Percentiles rank a stretch among this genome's conserved stretches.
Conservation (phyloP, 2,113 vertebrate genomes). For the Leptodactylus fuscus region DNA sequence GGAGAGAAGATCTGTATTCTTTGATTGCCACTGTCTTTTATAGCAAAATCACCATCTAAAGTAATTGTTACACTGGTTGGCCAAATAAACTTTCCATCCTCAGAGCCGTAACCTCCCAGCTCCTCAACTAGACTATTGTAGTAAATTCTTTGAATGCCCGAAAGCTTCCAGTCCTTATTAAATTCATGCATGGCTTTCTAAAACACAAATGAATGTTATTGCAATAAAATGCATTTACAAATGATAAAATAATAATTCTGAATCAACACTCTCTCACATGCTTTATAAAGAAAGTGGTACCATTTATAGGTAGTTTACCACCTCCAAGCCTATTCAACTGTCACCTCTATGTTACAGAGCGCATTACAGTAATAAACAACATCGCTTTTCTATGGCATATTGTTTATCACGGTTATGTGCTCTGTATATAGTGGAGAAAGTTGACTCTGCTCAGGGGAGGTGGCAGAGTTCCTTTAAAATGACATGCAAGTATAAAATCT, state of each 20-base stretch:
- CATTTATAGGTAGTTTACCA: too few species aligned
- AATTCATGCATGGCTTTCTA: slow-evolving; percentile 53
- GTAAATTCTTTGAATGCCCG: slow-evolving; percentile 58
- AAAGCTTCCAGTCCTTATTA: slow-evolving; percentile 61
- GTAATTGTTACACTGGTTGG: slow-evolving; percentile 36
- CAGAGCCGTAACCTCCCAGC: slow-evolving; percentile 16
- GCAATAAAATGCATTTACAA: not conserved
- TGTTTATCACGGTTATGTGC: too few species aligned
- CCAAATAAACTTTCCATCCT: slow-evolving; percentile 58
- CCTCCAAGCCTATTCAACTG: too few species aligned
- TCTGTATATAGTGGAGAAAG: too few species aligned
- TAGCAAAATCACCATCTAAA: slow-evolving; percentile 43
- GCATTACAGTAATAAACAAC: too few species aligned
- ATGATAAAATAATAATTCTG: not conserved
- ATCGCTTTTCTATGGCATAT: too few species aligned
- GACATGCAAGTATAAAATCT: not conserved
- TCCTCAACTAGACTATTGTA: slow-evolving; percentile 59
- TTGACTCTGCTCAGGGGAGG: too few species aligned
- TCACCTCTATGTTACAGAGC: too few species aligned
- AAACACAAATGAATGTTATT: not conserved
- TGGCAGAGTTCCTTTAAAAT: too few species aligned
- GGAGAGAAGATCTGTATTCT: slow-evolving; percentile 5
- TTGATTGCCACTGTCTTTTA: slow-evolving; percentile 55
- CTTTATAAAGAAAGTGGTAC: too few species aligned
- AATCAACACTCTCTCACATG: not conserved